Percentiles rank a stretch among this genome's conserved stretches.
Conservation (phyloP, 2,113 vertebrate species). For the Caretta caretta region DNA sequence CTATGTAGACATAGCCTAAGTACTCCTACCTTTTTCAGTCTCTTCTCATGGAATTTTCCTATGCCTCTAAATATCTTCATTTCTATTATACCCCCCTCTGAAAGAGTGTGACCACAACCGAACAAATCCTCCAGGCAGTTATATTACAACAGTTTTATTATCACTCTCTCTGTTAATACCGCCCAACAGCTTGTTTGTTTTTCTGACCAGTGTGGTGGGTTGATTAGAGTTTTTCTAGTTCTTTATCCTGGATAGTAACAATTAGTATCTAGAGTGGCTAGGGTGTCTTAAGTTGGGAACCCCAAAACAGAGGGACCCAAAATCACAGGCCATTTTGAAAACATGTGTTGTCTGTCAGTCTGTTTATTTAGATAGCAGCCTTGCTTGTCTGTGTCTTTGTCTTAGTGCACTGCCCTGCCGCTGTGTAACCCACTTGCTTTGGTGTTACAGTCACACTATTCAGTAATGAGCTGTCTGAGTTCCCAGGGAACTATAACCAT, state of each 20-base stretch:
- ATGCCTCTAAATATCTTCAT: background rate
- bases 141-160: background rate
- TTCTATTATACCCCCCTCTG: background rate
- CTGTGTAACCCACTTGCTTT: background rate
- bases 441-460: too few species aligned
- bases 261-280: rapidly evolving
- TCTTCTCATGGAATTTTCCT: background rate
- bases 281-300: background rate
- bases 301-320: background rate
- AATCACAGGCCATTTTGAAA: background rate
- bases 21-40: background rate
- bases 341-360: background rate
- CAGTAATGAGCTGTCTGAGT: background rate
- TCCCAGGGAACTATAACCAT: background rate
- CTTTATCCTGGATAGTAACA: background rate
- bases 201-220: background rate
- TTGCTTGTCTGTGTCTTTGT: background rate
- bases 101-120: background rate
- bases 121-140: background rate
- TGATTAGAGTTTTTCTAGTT: background rate
- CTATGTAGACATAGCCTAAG: background rate
- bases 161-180: background rate
- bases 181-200: background rate
- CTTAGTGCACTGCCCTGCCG: background rate
- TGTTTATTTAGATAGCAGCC: background rate